A percentile compares a stretch with the other conserved stretches of the same genome.
These are phyloP conservation scores for Hirtodrosophila confusa DNA, from an alignment of 2,888 invertebrate genomes.

Conservation along the genomic window DNA sequence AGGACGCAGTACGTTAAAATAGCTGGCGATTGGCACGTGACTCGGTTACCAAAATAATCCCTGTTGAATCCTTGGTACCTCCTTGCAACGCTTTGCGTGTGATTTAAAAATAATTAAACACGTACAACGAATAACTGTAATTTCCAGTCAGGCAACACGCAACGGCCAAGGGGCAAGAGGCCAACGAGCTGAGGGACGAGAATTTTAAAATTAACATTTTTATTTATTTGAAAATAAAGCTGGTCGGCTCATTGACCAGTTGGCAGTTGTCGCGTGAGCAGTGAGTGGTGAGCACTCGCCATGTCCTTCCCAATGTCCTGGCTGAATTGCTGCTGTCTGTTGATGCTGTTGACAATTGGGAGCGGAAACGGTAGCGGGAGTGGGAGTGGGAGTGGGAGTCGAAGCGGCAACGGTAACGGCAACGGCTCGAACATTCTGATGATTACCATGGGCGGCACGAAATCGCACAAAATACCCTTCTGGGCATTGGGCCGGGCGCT, in stretches of 20 bases:
- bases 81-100: constrained; percentile 60
- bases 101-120: constrained; percentile 81
- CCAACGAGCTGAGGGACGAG: constrained; percentile 8
- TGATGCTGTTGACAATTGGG: constrained; percentile 39
- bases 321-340: constrained; percentile 22
- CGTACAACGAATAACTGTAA: constrained; percentile 80
- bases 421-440: constrained; percentile 63
- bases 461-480: constrained; percentile 92
- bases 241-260: constrained; percentile 62
- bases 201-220: constrained; percentile 78
- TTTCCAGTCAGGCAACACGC: constrained; percentile 61
- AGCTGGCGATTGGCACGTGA: constrained; percentile 76
- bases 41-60: constrained; percentile 61
- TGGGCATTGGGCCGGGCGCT: constrained; percentile 90
- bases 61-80: constrained; percentile 20
- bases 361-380: background rate
- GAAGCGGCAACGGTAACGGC: no score
- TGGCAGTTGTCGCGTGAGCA: constrained; percentile 25
- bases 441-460: constrained; percentile 92
- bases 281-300: constrained; percentile 17
- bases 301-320: constrained; percentile 35
- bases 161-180: background rate
- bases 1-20: constrained; percentile 57
- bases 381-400: no score
- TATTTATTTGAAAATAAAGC: constrained; percentile 74